Conservation (phyloP, 2,797 vertebrate species). For the Sparus aurata region DNA sequence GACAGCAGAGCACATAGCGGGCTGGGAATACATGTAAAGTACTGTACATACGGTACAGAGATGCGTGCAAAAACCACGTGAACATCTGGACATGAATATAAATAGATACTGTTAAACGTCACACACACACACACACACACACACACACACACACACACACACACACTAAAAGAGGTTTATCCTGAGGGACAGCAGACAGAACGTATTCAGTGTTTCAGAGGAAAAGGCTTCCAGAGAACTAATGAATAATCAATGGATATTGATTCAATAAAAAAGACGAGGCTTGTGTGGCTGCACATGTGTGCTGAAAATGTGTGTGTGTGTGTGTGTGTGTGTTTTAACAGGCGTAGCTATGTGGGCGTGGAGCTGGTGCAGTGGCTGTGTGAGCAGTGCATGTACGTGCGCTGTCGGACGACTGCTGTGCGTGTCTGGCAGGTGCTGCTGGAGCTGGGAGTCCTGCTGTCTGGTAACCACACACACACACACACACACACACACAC, state of each 20-base stretch:
- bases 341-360: conserved; percentile 94
- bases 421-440: conserved; percentile 96
- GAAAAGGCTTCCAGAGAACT: conserved; percentile 68
- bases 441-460: conserved; percentile 95
- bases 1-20: conserved; percentile 12
- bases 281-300: conserved; percentile 25
- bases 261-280: conserved; percentile 66
- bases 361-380: conserved; percentile 98
- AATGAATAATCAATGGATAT: conserved; percentile 79
- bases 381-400: conserved; percentile 93
- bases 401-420: conserved; percentile 92
- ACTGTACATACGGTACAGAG: not conserved
- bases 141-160: conserved; percentile 1
- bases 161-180: conserved; percentile 35
- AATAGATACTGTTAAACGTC: conserved; percentile 36
- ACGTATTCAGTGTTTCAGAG: conserved; percentile 64
- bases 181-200: conserved; percentile 40
- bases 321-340: conserved; percentile 51
- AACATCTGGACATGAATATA: conserved; percentile 57
- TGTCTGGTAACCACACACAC: conserved; percentile 88
- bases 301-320: conserved; percentile 39
- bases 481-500: not conserved
- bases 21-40: conserved; percentile 29
- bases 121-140: conserved; percentile 12
- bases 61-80: conserved; percentile 32